Evolutionary conservation across 1,140 invertebrate species (phyloP).

Genomic region (Magallana ariakensis): DNA sequence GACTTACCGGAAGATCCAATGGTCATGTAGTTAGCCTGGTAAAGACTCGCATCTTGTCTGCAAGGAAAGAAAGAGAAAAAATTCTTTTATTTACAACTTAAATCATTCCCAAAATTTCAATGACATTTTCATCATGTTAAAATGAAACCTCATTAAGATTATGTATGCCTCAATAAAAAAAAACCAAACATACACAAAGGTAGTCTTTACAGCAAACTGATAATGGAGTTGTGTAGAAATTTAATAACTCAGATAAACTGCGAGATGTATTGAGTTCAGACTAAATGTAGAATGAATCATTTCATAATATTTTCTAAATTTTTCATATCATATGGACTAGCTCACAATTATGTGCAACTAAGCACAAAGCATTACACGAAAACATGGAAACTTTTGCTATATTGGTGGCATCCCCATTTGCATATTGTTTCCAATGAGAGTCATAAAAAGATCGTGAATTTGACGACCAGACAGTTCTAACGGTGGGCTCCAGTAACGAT

Average conservation of each 20-base stretch:
- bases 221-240: no score
- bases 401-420: slow-evolving; percentile 1
- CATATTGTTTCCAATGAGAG: neutral
- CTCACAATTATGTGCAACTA: neutral
- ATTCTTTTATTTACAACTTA: neutral
- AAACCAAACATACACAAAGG: no score
- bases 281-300: no score
- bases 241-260: no score
- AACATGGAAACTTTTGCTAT: neutral
- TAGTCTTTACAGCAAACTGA: no score
- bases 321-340: no score
- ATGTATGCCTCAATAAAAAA: no score
- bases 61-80: neutral
- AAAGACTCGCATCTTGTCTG: slow-evolving; percentile 1
- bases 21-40: slow-evolving; percentile 17
- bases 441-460: neutral
- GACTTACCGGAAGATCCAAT: neutral
- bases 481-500: neutral
- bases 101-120: no score
- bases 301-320: no score
- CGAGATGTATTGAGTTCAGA: no score
- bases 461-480: slow-evolving; percentile 17
- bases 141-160: no score
- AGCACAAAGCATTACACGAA: neutral
- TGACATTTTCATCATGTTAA: no score